Evolutionary conservation across 2,113 vertebrate species (phyloP).

Genomic region (Lycaon pictus): DNA sequence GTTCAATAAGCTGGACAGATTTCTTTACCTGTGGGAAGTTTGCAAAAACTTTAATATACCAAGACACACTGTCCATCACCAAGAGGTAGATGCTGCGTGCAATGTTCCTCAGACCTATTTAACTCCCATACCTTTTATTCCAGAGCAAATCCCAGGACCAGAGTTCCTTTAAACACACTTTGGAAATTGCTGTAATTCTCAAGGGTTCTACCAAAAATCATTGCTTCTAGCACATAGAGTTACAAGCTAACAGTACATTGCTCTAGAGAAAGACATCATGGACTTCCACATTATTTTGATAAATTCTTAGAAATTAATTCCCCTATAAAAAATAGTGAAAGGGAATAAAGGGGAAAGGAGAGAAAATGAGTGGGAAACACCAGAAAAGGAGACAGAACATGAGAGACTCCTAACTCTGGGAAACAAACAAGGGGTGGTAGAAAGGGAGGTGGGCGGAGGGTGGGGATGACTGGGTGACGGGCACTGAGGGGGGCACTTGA

Average conservation of each 20-base stretch:
- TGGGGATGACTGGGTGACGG: too few relatives aligned
- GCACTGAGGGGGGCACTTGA: too few relatives aligned
- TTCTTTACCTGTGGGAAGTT: neutral
- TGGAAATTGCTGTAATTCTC: neutral
- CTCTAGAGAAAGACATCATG: neutral
- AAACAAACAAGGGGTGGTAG: too few relatives aligned
- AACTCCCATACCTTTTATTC: neutral
- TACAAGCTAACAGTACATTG: neutral
- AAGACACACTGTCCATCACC: neutral
- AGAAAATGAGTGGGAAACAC: too few relatives aligned
- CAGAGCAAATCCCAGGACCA: neutral
- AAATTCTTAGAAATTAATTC: neutral
- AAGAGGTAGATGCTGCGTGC: neutral
- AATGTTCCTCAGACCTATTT: neutral
- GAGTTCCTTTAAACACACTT: neutral
- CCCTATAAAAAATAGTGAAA: too few relatives aligned
- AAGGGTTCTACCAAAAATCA: neutral
- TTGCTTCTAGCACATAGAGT: neutral
- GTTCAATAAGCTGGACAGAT: neutral
- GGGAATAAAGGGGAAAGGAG: too few relatives aligned
- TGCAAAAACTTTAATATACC: neutral
- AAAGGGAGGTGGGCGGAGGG: too few relatives aligned
- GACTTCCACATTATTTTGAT: conserved; percentile 27
- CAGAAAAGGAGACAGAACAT: too few relatives aligned
- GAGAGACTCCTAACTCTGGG: too few relatives aligned